phyloP scores from a whole-genome alignment of 2,888 invertebrate genomes.

The Leucania comma region DNA sequence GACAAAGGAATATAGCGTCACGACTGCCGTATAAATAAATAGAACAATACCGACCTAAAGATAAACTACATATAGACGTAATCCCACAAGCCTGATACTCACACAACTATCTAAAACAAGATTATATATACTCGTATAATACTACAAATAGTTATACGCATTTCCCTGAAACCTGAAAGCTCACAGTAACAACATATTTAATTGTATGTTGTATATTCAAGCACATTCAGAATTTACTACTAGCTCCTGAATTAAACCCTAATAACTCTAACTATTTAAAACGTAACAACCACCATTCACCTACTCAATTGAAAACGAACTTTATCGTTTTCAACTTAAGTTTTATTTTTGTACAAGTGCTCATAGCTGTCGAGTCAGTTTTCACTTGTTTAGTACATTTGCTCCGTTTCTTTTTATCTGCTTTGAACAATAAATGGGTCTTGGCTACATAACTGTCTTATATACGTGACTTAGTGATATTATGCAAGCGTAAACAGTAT shows the following conservation, averaged over 20 bases:
- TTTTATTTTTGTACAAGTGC: slow-evolving; percentile 52
- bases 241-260: slow-evolving; percentile 83
- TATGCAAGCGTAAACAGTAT: slow-evolving; percentile 77
- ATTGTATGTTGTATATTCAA: slow-evolving; percentile 79
- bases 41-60: slow-evolving; percentile 40
- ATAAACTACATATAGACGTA: slow-evolving; percentile 30
- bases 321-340: slow-evolving; percentile 57
- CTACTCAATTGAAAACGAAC: slow-evolving; percentile 60
- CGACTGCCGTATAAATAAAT: slow-evolving; percentile 51
- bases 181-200: slow-evolving; percentile 73
- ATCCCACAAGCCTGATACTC: slow-evolving; percentile 30
- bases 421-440: slow-evolving; percentile 86
- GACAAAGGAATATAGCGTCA: slow-evolving; percentile 51
- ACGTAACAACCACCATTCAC: slow-evolving; percentile 58
- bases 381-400: slow-evolving; percentile 68
- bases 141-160: slow-evolving; percentile 48
- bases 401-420: slow-evolving; percentile 84
- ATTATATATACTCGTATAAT: slow-evolving; percentile 41
- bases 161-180: slow-evolving; percentile 68
- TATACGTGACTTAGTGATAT: slow-evolving; percentile 78
- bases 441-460: slow-evolving; percentile 80
- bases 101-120: slow-evolving; percentile 29
- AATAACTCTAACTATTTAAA: slow-evolving; percentile 70
- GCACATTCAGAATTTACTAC: slow-evolving; percentile 83
- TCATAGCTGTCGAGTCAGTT: slow-evolving; percentile 64